These are phyloP conservation scores for Drosophila malerkotliana DNA, from an alignment of 1,140 invertebrate species.

Conservation along the genomic window DNA sequence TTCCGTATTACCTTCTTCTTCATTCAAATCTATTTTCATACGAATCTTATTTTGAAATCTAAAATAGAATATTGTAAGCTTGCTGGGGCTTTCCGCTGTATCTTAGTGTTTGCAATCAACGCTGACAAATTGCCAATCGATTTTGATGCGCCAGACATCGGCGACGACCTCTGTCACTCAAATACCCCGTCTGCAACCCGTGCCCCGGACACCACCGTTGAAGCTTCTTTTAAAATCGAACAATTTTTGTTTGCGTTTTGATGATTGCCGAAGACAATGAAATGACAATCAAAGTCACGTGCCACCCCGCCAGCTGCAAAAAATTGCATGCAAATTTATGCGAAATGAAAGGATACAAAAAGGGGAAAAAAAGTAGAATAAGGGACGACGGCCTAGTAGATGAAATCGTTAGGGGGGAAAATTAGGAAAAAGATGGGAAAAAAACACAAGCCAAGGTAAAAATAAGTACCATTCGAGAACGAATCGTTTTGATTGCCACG, in stretches of 20 bases:
- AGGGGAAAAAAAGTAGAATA: not conserved
- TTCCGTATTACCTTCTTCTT: not conserved
- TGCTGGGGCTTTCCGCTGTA: constrained; percentile 4
- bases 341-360: constrained; percentile 6
- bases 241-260: constrained; percentile 62
- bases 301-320: constrained; percentile 60
- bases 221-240: constrained; percentile 31
- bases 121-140: constrained; percentile 61
- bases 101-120: constrained; percentile 43
- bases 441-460: constrained; percentile 59
- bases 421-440: constrained; percentile 8
- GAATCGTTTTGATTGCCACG: constrained; percentile 70
- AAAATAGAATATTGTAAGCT: constrained; percentile 24
- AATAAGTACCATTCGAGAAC: constrained; percentile 47
- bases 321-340: constrained; percentile 68
- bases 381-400: not conserved
- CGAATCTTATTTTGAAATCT: constrained; percentile 28
- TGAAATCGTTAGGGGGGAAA: not conserved
- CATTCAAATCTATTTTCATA: constrained; percentile 29
- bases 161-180: constrained; percentile 18
- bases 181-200: not conserved
- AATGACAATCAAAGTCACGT: constrained; percentile 80
- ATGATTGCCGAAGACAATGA: constrained; percentile 76
- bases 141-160: constrained; percentile 43
- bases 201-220: not conserved